These are phyloP conservation scores for Pavo muticus DNA, from an alignment of 2,113 vertebrate genomes.

Conservation along the genomic window DNA sequence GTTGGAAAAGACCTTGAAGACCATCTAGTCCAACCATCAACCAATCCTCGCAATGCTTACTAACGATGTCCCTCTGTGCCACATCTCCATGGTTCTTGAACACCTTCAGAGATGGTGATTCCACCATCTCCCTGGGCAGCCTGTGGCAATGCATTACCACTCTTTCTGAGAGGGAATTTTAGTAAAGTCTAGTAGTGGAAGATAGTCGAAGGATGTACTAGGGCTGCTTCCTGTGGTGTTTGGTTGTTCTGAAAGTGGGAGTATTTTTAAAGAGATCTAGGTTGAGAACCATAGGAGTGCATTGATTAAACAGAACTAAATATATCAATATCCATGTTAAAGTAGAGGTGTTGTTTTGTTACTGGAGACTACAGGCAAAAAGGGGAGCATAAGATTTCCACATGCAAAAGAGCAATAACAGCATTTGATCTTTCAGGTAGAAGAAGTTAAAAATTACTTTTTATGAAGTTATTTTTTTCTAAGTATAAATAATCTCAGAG, in stretches of 20 bases:
- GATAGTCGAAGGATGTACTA: neutral
- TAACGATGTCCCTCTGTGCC: no score
- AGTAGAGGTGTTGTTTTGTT: neutral
- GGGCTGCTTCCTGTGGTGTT: neutral
- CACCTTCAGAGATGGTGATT: no score
- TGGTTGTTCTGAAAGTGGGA: conserved; percentile 3
- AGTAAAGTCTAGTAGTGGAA: neutral
- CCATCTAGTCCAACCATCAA: no score
- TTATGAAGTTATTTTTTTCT: neutral
- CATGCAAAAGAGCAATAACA: neutral
- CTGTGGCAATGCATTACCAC: no score
- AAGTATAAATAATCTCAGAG: neutral
- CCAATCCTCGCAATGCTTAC: no score
- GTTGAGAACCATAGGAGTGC: neutral
- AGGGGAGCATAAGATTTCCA: neutral
- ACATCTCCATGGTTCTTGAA: no score
- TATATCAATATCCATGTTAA: neutral
- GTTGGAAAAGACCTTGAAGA: no score
- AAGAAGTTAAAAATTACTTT: neutral
- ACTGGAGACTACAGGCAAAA: neutral
- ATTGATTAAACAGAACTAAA: conserved; percentile 31
- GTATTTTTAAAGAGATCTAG: conserved; percentile 27
- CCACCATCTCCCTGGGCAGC: no score
- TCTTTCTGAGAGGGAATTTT: no score
- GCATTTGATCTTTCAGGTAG: neutral